Evolutionary conservation across 2,888 invertebrate species (phyloP), one percentile per base, ranked within the genome.

Genomic region (Lepidochrysops patricia): DNA sequence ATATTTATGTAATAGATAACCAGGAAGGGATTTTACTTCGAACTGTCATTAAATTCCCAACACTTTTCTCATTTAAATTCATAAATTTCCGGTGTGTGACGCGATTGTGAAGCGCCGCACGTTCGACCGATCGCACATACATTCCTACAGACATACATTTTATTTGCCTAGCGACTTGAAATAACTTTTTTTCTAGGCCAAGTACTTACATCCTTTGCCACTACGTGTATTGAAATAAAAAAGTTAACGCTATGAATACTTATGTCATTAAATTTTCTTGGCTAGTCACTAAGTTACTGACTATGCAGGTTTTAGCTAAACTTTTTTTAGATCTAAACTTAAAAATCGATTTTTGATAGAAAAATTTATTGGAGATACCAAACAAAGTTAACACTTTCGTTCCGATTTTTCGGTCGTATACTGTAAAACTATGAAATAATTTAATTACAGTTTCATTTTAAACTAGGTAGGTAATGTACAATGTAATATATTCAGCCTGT

Each of bases 31-130:
- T 70, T 72, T 76, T 81, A 81, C 80, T 73, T 72, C 76, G 80
- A 82, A 82, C 72, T 74, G 76, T 79, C 81, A 89, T 88, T 85
- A 87, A 84, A 89, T 87, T 87, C 87, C 81, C 84, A 81, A 83
- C 89, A 87, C 86, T 87, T 87, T 72, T 87, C 87, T 81, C 82
- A 88, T 89, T 87, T 82, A 84, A 86, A 89, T 89, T 87, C 85
- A 87, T 89, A 88, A 86, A 87, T 89, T 86, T 89, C 89, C 88
- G 88, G 88, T 87, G 84, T 77, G 77, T 78, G 79, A 74, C 75
- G 70, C 67, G 72, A 79, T 85, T 84, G 77, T 73, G 70, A 85
- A 67, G 68, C 82, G 62, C 64, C 68, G 78, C 87, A 89, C 88
- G 87, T 82, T 73, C 79, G 79, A 79, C 77, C 82, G 81, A 82